Conservation (phyloP, 2,113 vertebrate species). For the Nibea coibor region DNA sequence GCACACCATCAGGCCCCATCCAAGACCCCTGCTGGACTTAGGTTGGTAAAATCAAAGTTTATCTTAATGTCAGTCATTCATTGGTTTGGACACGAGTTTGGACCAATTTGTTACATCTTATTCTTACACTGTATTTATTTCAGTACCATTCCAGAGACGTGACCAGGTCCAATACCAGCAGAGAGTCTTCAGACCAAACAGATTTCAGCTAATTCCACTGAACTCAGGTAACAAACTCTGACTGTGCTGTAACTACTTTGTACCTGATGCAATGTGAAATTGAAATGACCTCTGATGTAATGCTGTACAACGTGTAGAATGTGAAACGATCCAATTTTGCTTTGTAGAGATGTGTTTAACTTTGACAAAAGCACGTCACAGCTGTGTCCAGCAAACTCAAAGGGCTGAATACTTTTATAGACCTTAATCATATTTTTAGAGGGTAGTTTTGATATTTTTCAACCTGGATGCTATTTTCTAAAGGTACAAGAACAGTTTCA, state of each 20-base stretch:
- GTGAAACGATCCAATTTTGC: not conserved
- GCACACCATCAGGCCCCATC: not conserved
- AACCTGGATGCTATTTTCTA: too few relatives aligned
- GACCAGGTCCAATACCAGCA: not conserved
- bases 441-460: too few relatives aligned
- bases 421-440: too few relatives aligned
- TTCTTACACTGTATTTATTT: not conserved
- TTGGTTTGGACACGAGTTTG: too few relatives aligned
- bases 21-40: not conserved
- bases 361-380: too few relatives aligned
- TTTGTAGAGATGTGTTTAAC: too few relatives aligned
- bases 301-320: not conserved
- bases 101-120: not conserved
- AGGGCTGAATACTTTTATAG: too few relatives aligned
- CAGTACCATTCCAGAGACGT: not conserved
- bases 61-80: not conserved
- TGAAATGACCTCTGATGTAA: not conserved
- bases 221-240: not conserved
- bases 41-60: not conserved
- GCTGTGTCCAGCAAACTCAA: too few relatives aligned
- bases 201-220: not conserved
- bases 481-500: too few relatives aligned
- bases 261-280: too few relatives aligned
- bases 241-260: not conserved
- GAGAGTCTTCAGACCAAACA: conserved; percentile 3